Conservation (phyloP, 2,113 vertebrate species). For the Lanius ludovicianus region DNA sequence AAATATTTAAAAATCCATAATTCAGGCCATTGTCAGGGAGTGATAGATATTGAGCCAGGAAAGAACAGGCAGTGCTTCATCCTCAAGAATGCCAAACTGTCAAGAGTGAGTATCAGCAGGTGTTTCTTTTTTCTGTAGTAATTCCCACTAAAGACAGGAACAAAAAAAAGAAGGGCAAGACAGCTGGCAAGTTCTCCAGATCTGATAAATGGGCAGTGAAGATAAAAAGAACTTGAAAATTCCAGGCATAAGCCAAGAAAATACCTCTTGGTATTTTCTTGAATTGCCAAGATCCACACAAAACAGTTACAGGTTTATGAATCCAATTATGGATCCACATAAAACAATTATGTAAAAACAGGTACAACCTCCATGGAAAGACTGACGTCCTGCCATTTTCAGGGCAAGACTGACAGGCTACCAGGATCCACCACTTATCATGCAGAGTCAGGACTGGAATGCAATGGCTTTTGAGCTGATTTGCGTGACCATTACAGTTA, state of each 20-base stretch:
- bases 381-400: not conserved
- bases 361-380: not conserved
- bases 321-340: not conserved
- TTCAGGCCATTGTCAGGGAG: not conserved
- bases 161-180: not conserved
- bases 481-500: not conserved
- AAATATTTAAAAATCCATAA: not conserved
- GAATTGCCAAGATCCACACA: not conserved
- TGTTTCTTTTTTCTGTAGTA: not conserved
- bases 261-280: not conserved
- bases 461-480: accelerated
- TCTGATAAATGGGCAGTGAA: not conserved
- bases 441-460: not conserved
- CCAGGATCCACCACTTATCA: not conserved
- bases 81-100: not conserved
- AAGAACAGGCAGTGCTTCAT: not conserved
- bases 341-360: not conserved
- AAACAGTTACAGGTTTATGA: not conserved
- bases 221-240: not conserved
- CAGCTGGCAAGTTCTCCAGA: not conserved
- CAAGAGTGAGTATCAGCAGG: not conserved
- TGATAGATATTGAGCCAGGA: not conserved
- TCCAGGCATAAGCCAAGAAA: not conserved
- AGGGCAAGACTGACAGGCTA: not conserved
- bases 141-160: not conserved